phyloP scores from a whole-genome alignment of 2,797 vertebrate genomes.

The Centropyge bicolor region DNA sequence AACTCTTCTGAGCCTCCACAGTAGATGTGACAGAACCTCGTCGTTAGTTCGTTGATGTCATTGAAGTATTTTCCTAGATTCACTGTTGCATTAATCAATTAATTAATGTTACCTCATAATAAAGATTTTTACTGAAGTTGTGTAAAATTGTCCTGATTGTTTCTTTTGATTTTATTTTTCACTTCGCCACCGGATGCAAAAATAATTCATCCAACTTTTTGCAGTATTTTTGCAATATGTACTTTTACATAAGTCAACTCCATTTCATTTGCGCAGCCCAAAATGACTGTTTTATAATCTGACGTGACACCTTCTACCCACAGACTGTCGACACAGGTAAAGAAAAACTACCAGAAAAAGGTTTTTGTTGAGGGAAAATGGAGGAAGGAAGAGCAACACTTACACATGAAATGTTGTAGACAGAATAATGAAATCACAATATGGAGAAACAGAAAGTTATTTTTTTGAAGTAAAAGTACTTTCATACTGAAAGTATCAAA shows the following conservation, averaged over 20 bases:
- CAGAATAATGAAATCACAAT: too few relatives aligned
- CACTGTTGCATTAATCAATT: constrained; percentile 13
- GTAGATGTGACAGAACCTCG: constrained; percentile 25
- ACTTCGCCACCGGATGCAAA: neutral
- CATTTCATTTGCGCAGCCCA: neutral
- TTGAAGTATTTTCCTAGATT: constrained; percentile 1
- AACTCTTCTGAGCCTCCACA: neutral
- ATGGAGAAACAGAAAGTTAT: too few relatives aligned
- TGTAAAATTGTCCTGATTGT: neutral
- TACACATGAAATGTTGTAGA: too few relatives aligned
- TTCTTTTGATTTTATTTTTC: neutral
- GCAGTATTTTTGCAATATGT: too few relatives aligned
- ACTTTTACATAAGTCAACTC: neutral
- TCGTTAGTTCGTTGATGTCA: constrained; percentile 17
- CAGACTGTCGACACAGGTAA: neutral
- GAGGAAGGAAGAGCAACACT: neutral
- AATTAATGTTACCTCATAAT: constrained; percentile 39
- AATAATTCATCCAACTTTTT: too few relatives aligned
- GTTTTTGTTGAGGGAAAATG: too few relatives aligned
- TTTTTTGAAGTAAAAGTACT: too few relatives aligned
- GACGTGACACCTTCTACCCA: neutral
- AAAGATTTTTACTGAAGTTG: constrained; percentile 48
- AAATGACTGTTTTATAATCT: neutral
- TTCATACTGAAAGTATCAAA: neutral
- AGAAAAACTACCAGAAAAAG: neutral